Base-by-base conservation (phyloP, 2,888 invertebrate genomes). In the Mellilla xanthometata region DNA sequence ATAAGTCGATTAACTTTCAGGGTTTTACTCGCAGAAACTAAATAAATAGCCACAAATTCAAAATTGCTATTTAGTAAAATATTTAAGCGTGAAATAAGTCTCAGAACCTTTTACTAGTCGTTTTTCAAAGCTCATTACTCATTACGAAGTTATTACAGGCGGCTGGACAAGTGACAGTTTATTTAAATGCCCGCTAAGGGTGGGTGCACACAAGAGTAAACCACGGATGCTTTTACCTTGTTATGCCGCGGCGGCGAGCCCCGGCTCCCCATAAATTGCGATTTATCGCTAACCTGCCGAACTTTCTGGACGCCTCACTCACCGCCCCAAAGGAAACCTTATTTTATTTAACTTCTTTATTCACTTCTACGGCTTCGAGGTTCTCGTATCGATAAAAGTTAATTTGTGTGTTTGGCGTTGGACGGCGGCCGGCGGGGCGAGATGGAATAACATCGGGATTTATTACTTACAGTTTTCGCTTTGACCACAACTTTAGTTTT, bases 281-380 rank as follows among this genome's bases (percentile, higher is more conserved):
- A 76, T 83, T 86, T 84, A 83, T 84, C 82, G 83, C 66, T 58
- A 73, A 81, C 81, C 84, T 85, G 84, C 78, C 82, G 78, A 85
- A 85, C 80, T 86, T 86, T 79, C 73, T 75, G 77, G 80, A 76
- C 77, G 73, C 71, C 80, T 77, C 76, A 74, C 75, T 76, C 80
- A 71, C 73, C 78, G 62, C 56, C 62, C 72, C 76, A 63, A 67
- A 66, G 66, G 68, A 72, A 77, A 77, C 76, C 74, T 76, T 81
- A 82, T 79, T 82, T 82, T 81, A 81, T 81, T 82, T 77, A 80
- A 83, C 80, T 81, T 81, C 78, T 76, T 81, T 78, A 78, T 74
- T 66, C 65, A 69, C 62, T 65, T 65, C 58, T 64, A 61, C 59
- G 68, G 62, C 62, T 65, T 53, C 63, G 66, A 67, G 41, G 38